These are phyloP conservation scores for Halocynthia roretzi DNA, from an alignment of 23 tunicate species.

Conservation along the genomic window DNA sequence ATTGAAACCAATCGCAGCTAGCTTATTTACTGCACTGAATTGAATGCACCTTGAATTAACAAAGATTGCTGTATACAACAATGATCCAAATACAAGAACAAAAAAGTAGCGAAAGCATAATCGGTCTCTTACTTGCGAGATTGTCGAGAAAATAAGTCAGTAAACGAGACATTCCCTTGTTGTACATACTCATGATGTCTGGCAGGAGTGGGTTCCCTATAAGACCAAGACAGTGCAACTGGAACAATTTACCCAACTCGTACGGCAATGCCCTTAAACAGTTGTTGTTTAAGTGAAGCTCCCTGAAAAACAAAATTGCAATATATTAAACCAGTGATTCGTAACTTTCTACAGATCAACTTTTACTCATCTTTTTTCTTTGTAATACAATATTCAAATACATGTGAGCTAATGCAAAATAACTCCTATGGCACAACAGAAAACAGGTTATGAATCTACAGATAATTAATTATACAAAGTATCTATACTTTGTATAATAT, in stretches of 20 bases:
- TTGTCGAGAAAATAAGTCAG: conserved; percentile 85
- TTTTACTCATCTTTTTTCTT: too few species aligned
- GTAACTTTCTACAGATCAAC: too few species aligned
- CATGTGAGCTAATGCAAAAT: too few species aligned
- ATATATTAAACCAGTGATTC: too few species aligned
- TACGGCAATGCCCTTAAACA: conserved; percentile 81
- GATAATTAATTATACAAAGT: too few species aligned
- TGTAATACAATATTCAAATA: not conserved
- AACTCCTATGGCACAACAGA: too few species aligned
- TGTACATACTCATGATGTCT: conserved; percentile 65
- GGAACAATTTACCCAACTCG: conserved; percentile 95
- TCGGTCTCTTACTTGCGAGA: conserved; percentile 39
- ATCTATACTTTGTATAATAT: not conserved
- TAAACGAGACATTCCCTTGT: conserved; percentile 60
- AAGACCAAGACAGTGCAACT: conserved; percentile 82
- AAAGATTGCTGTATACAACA: too few species aligned
- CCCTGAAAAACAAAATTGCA: conserved; percentile 42
- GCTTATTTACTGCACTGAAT: not conserved
- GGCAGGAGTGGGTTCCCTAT: conserved; percentile 87
- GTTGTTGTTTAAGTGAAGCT: conserved; percentile 90
- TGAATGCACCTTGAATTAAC: too few species aligned
- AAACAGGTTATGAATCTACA: too few species aligned
- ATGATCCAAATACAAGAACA: too few species aligned
- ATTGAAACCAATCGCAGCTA: not conserved
- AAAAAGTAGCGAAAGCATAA: not conserved